phyloP scores from a whole-genome alignment of 2,888 invertebrate genomes.

The Omphaloscelis lunosa region DNA sequence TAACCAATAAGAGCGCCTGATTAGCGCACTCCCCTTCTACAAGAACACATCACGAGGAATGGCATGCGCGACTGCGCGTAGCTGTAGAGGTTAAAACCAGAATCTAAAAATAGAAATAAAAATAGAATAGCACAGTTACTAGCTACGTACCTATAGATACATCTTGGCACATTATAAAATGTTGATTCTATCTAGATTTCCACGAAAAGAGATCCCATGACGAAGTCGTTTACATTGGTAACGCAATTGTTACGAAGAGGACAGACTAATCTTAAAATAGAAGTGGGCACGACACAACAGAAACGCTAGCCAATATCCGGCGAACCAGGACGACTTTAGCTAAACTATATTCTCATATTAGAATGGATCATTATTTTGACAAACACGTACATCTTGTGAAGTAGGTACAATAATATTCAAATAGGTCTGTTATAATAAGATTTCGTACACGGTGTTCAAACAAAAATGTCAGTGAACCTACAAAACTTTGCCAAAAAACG shows the following conservation, averaged over 20 bases:
- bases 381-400: slow-evolving; percentile 4
- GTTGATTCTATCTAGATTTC: slow-evolving; percentile 51
- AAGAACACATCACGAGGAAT: slow-evolving; percentile 73
- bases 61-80: slow-evolving; percentile 42
- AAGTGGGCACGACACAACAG: slow-evolving; percentile 51
- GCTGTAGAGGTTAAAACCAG: slow-evolving; percentile 81
- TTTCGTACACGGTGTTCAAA: slow-evolving; percentile 16
- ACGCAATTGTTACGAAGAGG: slow-evolving; percentile 37
- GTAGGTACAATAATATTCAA: not conserved
- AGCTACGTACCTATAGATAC: slow-evolving; percentile 45
- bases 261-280: slow-evolving; percentile 55
- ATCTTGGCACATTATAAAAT: slow-evolving; percentile 66
- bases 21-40: slow-evolving; percentile 82
- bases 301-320: slow-evolving; percentile 53
- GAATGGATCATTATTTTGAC: slow-evolving; percentile 20
- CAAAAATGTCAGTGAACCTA: slow-evolving; percentile 48
- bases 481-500: slow-evolving; percentile 47
- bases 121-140: slow-evolving; percentile 65
- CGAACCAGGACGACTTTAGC: slow-evolving; percentile 25
- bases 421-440: not conserved
- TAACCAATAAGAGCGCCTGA: slow-evolving; percentile 78
- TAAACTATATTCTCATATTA: slow-evolving; percentile 28
- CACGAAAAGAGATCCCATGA: slow-evolving; percentile 58
- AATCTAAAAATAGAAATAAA: too few relatives aligned
- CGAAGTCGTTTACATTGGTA: slow-evolving; percentile 62